Percentiles rank a stretch among this genome's conserved stretches.
Conservation (phyloP, 1,140 invertebrate species). For the Bombus superbus region DNA sequence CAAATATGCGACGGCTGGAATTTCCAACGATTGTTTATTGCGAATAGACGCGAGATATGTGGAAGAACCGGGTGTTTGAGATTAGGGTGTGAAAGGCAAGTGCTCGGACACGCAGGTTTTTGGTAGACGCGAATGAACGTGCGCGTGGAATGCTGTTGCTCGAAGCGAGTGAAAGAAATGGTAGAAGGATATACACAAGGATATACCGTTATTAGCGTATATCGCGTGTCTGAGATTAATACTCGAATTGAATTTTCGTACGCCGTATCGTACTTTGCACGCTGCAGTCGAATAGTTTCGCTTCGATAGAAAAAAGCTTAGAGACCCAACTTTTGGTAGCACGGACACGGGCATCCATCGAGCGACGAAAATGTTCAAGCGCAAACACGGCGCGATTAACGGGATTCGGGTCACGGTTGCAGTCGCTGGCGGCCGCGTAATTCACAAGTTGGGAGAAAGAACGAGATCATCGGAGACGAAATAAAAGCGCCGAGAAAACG, state of each 20-base stretch:
- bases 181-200: too few relatives aligned
- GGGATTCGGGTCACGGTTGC: constrained; percentile 60
- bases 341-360: not conserved
- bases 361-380: constrained; percentile 44
- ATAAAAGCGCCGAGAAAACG: constrained; percentile 26
- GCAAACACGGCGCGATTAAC: constrained; percentile 38
- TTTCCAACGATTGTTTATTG: not conserved
- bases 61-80: not conserved
- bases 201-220: not conserved
- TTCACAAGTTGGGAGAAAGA: constrained; percentile 12
- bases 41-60: not conserved
- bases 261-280: too few relatives aligned
- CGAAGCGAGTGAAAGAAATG: not conserved
- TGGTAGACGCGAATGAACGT: not conserved
- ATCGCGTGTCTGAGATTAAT: not conserved
- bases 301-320: too few relatives aligned
- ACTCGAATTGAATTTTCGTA: too few relatives aligned
- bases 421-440: constrained; percentile 25
- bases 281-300: too few relatives aligned
- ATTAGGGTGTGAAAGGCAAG: not conserved
- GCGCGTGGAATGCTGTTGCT: not conserved
- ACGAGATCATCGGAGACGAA: constrained; percentile 4
- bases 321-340: too few relatives aligned
- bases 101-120: not conserved
- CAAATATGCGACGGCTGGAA: not conserved